A percentile compares a stretch with the other conserved stretches of the same genome.
Evolutionary conservation across 2,113 vertebrate species (phyloP).

Genomic region (Saccopteryx bilineata): DNA sequence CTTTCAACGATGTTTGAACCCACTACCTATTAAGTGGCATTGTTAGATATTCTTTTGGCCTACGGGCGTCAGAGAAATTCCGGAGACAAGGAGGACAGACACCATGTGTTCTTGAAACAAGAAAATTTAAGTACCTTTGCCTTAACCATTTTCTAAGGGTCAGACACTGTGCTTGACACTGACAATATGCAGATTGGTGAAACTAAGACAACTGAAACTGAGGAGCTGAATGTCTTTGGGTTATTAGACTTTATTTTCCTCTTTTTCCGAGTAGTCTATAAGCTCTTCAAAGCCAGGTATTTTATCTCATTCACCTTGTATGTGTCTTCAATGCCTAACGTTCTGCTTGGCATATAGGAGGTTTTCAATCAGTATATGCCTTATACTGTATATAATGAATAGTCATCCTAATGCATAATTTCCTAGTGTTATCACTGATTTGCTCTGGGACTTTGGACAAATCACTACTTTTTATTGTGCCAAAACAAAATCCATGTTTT

Average conservation of each 20-base stretch:
- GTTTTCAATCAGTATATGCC: not conserved
- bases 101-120: not conserved
- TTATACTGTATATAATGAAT: conserved; percentile 39
- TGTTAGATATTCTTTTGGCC: not conserved
- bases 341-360: not conserved
- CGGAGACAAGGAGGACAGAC: not conserved
- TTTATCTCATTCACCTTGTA: not conserved
- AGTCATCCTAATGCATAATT: conserved; percentile 37
- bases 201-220: not conserved
- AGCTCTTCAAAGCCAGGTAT: not conserved
- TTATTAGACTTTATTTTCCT: conserved; percentile 33
- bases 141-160: not conserved
- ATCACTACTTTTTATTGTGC: conserved; percentile 13
- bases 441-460: conserved; percentile 29
- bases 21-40: conserved; percentile 34
- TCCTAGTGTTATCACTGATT: conserved; percentile 48
- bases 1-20: conserved; percentile 39
- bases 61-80: not conserved
- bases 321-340: not conserved
- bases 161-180: conserved; percentile 34
- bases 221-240: not conserved
- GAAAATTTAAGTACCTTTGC: conserved; percentile 42
- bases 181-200: conserved; percentile 12
- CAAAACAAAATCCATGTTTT: conserved; percentile 33
- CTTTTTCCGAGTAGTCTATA: not conserved